Percentiles rank a stretch among this genome's conserved stretches.
Evolutionary conservation across 2,888 invertebrate genomes (phyloP).

Genomic region (Nomada flava): DNA sequence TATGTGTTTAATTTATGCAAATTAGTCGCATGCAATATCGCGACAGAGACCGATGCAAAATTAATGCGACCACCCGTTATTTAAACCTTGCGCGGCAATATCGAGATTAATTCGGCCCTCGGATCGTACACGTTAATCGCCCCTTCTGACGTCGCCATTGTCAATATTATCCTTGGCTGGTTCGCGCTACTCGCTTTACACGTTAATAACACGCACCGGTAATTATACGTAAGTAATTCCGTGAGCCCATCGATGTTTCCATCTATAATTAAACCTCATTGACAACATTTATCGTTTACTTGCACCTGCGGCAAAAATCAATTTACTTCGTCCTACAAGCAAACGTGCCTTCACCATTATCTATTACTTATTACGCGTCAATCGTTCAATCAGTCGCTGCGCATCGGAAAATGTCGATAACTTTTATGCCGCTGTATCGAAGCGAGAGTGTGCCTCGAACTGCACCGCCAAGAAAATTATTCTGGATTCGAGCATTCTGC

Average conservation of each 20-base stretch:
- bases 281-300: too few species aligned
- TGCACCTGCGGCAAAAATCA: too few species aligned
- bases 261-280: too few species aligned
- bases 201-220: conserved; percentile 1
- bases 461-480: conserved; percentile 3
- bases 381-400: too few species aligned
- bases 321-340: too few species aligned
- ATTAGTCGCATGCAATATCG: background rate
- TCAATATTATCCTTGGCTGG: conserved; percentile 39
- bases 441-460: too few species aligned
- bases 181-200: conserved; percentile 18
- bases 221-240: background rate
- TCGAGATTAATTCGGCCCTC: conserved; percentile 39
- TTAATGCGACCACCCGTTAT: background rate
- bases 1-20: conserved; percentile 2
- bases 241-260: background rate
- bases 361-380: too few species aligned
- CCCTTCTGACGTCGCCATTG: conserved; percentile 34
- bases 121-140: conserved; percentile 28
- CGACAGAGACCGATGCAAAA: background rate
- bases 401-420: too few species aligned
- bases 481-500: conserved; percentile 9
- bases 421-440: too few species aligned
- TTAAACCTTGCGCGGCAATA: conserved; percentile 23
- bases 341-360: too few species aligned